Conservation (phyloP, 1,140 invertebrate species). For the Mylabris phalerata region DNA sequence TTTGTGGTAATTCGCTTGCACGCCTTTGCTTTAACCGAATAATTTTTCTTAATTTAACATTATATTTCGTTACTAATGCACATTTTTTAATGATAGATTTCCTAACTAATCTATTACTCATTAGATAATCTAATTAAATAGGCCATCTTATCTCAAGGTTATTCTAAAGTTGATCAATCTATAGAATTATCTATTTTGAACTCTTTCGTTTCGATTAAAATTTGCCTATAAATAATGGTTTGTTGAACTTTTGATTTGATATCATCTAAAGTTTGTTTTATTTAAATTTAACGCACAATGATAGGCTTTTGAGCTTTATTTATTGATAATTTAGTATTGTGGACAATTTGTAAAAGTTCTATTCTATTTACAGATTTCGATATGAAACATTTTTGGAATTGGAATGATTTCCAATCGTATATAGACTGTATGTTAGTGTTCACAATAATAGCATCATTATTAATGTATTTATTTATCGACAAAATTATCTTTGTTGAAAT, state of each 20-base stretch:
- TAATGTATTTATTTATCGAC: conserved; percentile 85
- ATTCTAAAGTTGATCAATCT: too few relatives aligned
- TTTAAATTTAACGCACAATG: too few relatives aligned
- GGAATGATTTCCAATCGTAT: conserved; percentile 97
- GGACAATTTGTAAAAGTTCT: too few relatives aligned
- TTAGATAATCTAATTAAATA: too few relatives aligned
- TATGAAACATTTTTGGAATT: conserved; percentile 92
- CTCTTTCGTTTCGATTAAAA: too few relatives aligned
- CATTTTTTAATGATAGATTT: neutral
- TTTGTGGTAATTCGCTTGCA: conserved; percentile 41
- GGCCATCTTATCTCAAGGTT: too few relatives aligned
- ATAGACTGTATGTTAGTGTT: conserved; percentile 88
- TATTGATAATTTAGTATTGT: too few relatives aligned
- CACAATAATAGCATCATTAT: conserved; percentile 67
- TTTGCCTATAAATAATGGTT: too few relatives aligned
- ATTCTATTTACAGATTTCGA: conserved; percentile 71
- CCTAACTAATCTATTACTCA: neutral
- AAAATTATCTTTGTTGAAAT: conserved; percentile 77
- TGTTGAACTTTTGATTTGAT: too few relatives aligned
- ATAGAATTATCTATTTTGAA: too few relatives aligned
- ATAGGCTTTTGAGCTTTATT: too few relatives aligned
- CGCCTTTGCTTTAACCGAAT: conserved; percentile 21
- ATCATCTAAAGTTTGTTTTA: too few relatives aligned
- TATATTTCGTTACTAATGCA: neutral
- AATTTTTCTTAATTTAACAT: neutral